Base-by-base conservation (phyloP, 2,113 vertebrate genomes). In the Capreolus pygargus region DNA sequence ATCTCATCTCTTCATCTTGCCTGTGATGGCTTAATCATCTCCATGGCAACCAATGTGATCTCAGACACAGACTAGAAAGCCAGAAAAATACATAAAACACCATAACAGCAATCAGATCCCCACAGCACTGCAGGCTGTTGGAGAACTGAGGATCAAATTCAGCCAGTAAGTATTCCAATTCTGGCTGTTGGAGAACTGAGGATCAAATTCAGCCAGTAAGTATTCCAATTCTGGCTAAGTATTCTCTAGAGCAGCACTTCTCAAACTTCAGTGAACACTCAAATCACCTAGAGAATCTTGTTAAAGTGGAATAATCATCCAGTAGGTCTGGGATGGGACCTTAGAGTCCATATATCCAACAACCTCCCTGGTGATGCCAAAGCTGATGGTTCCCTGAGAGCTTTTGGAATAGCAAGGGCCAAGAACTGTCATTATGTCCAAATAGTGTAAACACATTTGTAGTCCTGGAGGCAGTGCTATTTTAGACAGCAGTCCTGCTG, bases 21-120 rank as follows among this genome's bases (percentile, higher is more conserved):
- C n/a, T 96, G 8, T 85, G 83, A 92, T 64, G 30, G 36, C 57
- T 93, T 92, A 83, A 93, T 95, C 45, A 96, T 96, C 70, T 88
- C 95, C 81, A 85, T 57, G 45, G 55, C 33, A 97, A 96, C 64
- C 27, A 70, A 92, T 92, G 7, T 94, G 89, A 89, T 52, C 87
- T 94, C 78, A 84, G 64, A 95, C 30, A 30, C 58, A 60, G 12
- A 60, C 58, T 92, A 78, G 54, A 55, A 86, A 96, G 60, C 60
- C 60, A 61, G 14, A 33, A 30, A 61, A 61, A 61, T 61, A 61
- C 47, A 78, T 93, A 92, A 95, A 76, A 36, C 93, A 86, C 33
- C 58, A 88, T 58, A 17, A 60, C 6, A 83, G 10, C 27, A 88
- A 94, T 90, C 50, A 47, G 43, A 91, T 92, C 28, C 1, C 19